Conservation (phyloP, 2,797 vertebrate genomes). For the Knipowitschia caucasica region DNA sequence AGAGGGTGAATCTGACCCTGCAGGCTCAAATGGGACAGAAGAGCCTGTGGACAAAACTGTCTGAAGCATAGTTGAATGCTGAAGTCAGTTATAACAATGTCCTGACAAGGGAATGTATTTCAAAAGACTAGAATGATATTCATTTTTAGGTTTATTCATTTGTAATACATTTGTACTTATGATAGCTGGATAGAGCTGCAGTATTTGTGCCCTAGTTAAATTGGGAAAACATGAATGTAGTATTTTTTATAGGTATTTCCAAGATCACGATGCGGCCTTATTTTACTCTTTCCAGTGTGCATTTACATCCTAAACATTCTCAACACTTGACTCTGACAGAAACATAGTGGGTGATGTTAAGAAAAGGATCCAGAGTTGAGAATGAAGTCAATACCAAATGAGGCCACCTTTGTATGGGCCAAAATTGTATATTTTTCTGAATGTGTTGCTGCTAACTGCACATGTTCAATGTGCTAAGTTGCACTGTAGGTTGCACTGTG, state of each 20-base stretch:
- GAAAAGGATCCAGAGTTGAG: conserved; percentile 35
- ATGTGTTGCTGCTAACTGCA: conserved; percentile 67
- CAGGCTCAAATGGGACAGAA: conserved; percentile 33
- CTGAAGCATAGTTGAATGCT: conserved; percentile 44
- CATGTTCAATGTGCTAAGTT: conserved; percentile 57
- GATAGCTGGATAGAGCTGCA: conserved; percentile 46
- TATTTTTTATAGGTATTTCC: conserved; percentile 61
- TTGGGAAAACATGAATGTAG: conserved; percentile 60
- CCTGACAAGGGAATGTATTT: conserved; percentile 73
- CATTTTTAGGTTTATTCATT: conserved; percentile 51
- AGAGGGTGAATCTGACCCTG: conserved; percentile 52
- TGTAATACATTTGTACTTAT: conserved; percentile 57
- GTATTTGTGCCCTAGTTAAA: conserved; percentile 47
- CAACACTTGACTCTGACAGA: conserved; percentile 25
- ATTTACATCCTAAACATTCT: conserved; percentile 23
- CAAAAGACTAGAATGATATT: conserved; percentile 51
- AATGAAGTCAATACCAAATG: conserved; percentile 66
- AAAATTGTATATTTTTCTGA: conserved; percentile 53
- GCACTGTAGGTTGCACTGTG: conserved; percentile 62
- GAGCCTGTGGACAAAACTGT: conserved; percentile 50
- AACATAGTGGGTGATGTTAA: conserved; percentile 34
- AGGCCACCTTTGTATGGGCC: conserved; percentile 50
- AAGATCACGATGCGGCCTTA: conserved; percentile 72
- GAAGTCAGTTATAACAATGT: conserved; percentile 54
- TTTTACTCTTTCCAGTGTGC: conserved; percentile 45